These are phyloP conservation scores for Athene noctua DNA, from an alignment of 2,113 vertebrate genomes.

Conservation along the genomic window DNA sequence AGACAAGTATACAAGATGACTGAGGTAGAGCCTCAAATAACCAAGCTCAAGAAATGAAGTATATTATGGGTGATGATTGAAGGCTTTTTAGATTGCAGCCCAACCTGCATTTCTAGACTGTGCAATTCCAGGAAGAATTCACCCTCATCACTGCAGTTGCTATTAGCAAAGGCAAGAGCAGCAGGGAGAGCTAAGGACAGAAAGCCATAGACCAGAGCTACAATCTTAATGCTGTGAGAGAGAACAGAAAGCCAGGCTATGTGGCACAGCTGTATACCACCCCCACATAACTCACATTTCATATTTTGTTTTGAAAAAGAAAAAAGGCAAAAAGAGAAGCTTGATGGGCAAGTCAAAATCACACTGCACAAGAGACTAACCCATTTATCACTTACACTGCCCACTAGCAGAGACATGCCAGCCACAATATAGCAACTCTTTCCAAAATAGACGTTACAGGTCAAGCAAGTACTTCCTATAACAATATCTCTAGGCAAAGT, in stretches of 20 bases:
- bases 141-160: rapidly evolving
- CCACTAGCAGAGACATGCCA: not conserved
- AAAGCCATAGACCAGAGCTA: not conserved
- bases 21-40: not conserved
- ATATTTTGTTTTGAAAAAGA: not conserved
- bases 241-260: not conserved
- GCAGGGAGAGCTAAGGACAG: not conserved
- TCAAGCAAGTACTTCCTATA: not conserved
- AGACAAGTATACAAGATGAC: not conserved
- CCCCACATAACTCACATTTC: not conserved
- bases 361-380: not conserved
- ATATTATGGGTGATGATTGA: not conserved
- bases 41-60: not conserved
- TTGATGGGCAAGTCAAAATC: not conserved
- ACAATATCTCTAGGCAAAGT: rapidly evolving
- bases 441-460: not conserved
- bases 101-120: not conserved
- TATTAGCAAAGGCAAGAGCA: not conserved
- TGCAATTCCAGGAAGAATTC: not conserved
- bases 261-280: not conserved
- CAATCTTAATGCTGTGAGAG: not conserved
- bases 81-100: not conserved
- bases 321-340: too few relatives aligned
- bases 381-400: not conserved
- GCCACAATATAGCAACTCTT: not conserved